A percentile compares a stretch with the other conserved stretches of the same genome.
phyloP scores from a whole-genome alignment of 2,113 vertebrate genomes.

The Misgurnus anguillicaudatus region DNA sequence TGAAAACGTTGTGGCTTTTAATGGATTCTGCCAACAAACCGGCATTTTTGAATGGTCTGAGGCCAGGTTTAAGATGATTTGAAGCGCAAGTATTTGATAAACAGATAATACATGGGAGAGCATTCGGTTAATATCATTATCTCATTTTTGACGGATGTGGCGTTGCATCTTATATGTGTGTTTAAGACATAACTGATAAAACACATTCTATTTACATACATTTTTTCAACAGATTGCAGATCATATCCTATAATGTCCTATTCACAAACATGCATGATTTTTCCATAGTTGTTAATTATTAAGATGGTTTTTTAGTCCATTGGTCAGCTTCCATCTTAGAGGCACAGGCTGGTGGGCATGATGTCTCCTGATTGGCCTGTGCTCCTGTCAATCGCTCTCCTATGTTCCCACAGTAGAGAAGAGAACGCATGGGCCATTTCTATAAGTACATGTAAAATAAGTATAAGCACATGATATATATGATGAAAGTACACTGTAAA shows the following conservation, averaged over 20 bases:
- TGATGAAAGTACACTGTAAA: too few relatives aligned
- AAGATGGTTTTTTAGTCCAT: slow-evolving; percentile 13
- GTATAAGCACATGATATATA: too few relatives aligned
- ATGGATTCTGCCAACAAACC: too few relatives aligned
- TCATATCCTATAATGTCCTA: neutral
- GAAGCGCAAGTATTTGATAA: too few relatives aligned
- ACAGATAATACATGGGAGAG: too few relatives aligned
- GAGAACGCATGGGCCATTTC: slow-evolving; percentile 88
- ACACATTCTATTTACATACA: too few relatives aligned
- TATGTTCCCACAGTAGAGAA: slow-evolving; percentile 79
- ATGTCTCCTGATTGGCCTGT: slow-evolving; percentile 58
- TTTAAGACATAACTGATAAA: neutral
- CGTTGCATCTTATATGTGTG: neutral
- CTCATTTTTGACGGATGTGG: too few relatives aligned
- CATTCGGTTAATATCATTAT: too few relatives aligned
- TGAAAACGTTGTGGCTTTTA: too few relatives aligned
- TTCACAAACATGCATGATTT: neutral
- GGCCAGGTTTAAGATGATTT: too few relatives aligned
- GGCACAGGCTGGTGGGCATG: slow-evolving; percentile 35
- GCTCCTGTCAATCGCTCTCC: slow-evolving; percentile 66
- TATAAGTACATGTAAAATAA: slow-evolving; percentile 58
- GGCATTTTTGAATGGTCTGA: too few relatives aligned
- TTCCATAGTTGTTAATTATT: neutral
- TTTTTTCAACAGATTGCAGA: neutral
- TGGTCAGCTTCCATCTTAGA: slow-evolving; percentile 53